Evolutionary conservation across 2,888 invertebrate genomes (phyloP).

Genomic region (Lasioglossum oenotherae): DNA sequence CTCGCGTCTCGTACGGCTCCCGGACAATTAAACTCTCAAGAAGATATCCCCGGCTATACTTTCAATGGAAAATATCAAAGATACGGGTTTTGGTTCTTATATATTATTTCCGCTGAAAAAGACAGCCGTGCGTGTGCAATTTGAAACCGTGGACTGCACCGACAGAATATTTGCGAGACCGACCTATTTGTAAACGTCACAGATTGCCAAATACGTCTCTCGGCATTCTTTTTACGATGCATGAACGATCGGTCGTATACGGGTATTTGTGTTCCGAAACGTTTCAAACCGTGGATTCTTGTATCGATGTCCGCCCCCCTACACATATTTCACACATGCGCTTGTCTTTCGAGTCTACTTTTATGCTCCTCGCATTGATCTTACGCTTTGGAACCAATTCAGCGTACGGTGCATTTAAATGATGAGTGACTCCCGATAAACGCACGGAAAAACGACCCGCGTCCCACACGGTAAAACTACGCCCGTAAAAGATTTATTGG

Average conservation of each 20-base stretch:
- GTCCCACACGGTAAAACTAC: slow-evolving; percentile 9
- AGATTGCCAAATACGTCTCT: slow-evolving; percentile 25
- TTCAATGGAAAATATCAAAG: neutral
- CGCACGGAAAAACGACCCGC: slow-evolving; percentile 3
- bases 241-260: slow-evolving; percentile 30
- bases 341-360: slow-evolving; percentile 40
- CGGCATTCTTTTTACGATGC: slow-evolving; percentile 34
- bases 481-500: slow-evolving; percentile 19
- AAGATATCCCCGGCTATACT: neutral
- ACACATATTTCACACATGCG: slow-evolving; percentile 16
- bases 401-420: slow-evolving; percentile 34
- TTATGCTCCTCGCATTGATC: slow-evolving; percentile 41
- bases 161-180: slow-evolving; percentile 10
- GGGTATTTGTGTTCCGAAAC: slow-evolving; percentile 35
- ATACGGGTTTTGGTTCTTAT: neutral
- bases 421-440: slow-evolving; percentile 33
- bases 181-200: slow-evolving; percentile 43
- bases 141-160: neutral
- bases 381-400: slow-evolving; percentile 28
- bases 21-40: neutral
- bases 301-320: neutral
- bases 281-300: slow-evolving; percentile 28
- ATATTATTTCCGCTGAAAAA: neutral
- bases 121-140: neutral
- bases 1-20: neutral